These are phyloP conservation scores for Pecten maximus DNA, from an alignment of 2,888 invertebrate genomes.

Conservation along the genomic window DNA sequence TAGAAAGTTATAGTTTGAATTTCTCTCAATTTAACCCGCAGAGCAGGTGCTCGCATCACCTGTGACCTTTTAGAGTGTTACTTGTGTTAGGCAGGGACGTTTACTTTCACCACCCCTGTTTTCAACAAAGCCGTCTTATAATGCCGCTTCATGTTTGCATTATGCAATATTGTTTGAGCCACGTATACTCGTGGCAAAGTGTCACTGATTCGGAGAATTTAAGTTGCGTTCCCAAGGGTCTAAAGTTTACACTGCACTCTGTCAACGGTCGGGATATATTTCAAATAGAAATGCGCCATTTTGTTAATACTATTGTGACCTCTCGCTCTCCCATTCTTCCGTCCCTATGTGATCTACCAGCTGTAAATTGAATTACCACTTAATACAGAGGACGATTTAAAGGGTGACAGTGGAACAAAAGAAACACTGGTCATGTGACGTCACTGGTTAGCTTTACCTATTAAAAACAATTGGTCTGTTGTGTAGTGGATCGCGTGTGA, in stretches of 20 bases:
- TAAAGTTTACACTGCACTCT: slow-evolving; percentile 13
- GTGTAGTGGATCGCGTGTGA: too few species aligned
- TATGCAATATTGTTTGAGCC: slow-evolving; percentile 20
- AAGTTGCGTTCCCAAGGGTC: not conserved
- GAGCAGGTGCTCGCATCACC: slow-evolving; percentile 6
- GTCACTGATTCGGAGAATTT: slow-evolving; percentile 10
- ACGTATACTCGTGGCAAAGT: slow-evolving; percentile 22
- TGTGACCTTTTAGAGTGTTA: not conserved
- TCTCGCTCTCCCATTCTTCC: not conserved
- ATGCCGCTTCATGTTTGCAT: not conserved
- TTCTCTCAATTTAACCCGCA: not conserved
- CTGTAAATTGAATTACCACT: not conserved
- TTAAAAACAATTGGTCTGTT: too few species aligned
- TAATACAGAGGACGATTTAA: not conserved
- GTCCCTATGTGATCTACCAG: not conserved
- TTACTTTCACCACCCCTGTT: slow-evolving; percentile 29
- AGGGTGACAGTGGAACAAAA: not conserved
- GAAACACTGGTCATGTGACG: not conserved
- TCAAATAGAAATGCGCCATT: not conserved
- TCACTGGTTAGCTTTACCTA: not conserved
- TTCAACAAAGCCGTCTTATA: slow-evolving; percentile 20
- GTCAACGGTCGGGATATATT: slow-evolving; percentile 18
- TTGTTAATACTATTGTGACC: not conserved
- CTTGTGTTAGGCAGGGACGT: not conserved
- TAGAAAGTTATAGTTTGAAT: slow-evolving; percentile 20